A percentile compares a stretch with the other conserved stretches of the same genome.
Conservation (phyloP, 2,113 vertebrate species). For the Phylloscopus whistleri region DNA sequence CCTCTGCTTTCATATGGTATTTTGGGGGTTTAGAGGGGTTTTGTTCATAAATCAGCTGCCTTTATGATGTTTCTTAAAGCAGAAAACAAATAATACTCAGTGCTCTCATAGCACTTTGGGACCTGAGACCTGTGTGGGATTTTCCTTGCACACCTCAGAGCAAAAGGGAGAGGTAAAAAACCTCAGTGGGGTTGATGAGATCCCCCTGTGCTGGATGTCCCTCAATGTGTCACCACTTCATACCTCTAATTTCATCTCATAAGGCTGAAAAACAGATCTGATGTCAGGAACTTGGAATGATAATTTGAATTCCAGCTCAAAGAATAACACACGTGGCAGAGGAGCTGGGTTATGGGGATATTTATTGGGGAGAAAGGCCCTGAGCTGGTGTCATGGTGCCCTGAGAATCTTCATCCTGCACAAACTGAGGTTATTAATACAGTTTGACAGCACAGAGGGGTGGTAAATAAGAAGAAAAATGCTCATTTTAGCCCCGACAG, state of each 20-base stretch:
- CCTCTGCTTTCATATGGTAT: background rate
- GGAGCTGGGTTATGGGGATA: background rate
- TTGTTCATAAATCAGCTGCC: background rate
- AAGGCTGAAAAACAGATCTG: background rate
- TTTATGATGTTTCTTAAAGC: background rate
- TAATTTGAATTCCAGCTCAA: background rate
- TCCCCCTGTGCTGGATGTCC: background rate
- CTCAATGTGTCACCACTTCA: background rate
- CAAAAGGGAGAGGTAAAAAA: background rate
- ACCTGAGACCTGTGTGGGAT: background rate
- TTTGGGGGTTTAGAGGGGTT: background rate
- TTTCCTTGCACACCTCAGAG: background rate
- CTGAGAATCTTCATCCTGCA: background rate
- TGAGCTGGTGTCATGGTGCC: background rate
- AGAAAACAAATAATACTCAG: background rate
- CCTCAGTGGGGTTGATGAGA: background rate
- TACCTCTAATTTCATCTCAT: accelerated
- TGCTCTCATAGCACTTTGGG: background rate
- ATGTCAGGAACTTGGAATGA: background rate
- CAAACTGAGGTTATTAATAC: background rate
- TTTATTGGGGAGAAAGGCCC: background rate
- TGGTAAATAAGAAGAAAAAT: background rate
- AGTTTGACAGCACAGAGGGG: background rate
- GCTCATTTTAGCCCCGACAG: background rate
- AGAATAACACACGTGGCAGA: background rate